A percentile compares a stretch with the other conserved stretches of the same genome.
Conservation (phyloP, 2,888 invertebrate genomes). For the Esperia sulphurella region DNA sequence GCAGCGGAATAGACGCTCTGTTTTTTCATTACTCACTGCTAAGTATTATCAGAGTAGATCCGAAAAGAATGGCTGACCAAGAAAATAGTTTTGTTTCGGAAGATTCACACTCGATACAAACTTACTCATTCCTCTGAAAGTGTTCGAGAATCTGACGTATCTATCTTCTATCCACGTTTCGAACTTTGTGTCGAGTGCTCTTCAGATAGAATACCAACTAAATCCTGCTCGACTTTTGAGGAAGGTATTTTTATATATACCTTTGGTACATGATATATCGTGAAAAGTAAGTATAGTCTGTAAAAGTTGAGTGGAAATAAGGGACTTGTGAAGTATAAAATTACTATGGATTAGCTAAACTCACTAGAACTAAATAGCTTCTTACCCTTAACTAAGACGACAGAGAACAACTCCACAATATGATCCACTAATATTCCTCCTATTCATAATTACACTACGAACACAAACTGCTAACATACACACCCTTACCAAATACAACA, state of each 20-base stretch:
- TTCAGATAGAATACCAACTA: neutral
- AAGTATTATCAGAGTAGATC: constrained; percentile 5
- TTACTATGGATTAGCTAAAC: too few relatives aligned
- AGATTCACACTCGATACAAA: neutral
- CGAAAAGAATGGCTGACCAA: neutral
- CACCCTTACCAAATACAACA: too few relatives aligned
- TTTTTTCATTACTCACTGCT: constrained; percentile 14
- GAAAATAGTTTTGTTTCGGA: neutral
- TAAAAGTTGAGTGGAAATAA: neutral
- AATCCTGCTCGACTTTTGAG: neutral
- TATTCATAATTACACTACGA: too few relatives aligned
- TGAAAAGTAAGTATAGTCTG: neutral
- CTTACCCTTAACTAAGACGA: too few relatives aligned
- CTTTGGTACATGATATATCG: neutral
- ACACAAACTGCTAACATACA: too few relatives aligned
- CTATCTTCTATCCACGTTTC: neutral
- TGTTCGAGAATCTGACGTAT: neutral
- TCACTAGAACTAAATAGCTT: too few relatives aligned
- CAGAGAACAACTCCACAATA: too few relatives aligned
- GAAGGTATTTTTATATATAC: neutral
- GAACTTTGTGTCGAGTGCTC: neutral
- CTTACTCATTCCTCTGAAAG: neutral
- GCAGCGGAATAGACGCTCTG: constrained; percentile 11
- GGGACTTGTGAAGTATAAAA: too few relatives aligned
- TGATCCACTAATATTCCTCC: too few relatives aligned